Evolutionary conservation across 1,140 invertebrate genomes (phyloP), one percentile per base, ranked within the genome.

Genomic region (Macrobrachium rosenbergii): DNA sequence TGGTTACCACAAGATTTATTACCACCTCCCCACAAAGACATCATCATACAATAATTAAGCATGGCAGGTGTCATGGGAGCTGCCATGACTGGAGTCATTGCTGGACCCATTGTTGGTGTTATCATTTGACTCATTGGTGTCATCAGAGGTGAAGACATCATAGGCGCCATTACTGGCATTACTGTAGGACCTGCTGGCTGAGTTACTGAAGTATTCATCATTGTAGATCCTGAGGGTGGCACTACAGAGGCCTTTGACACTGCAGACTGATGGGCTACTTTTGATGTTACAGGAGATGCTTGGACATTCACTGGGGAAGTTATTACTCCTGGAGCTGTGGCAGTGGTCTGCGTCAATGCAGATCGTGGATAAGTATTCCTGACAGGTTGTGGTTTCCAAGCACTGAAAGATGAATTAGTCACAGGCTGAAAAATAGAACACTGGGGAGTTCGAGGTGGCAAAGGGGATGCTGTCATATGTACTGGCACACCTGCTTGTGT

Each of bases 11-110:
- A 21, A 17, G 60, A 21, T 23, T 60, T 14, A 45, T 81, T 81
- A n/a, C 64, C 79, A 21, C 79, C 69, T 14, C 69, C 79, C 79
- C 79, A 81, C n/a, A 81, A 43, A 2, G 79, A 81, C 79, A 81
- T 81, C 79, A 81, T 81, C 79, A 81, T 81, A 21, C 37, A 81
- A 43, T 81, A 81, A 63, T 81, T 81, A 17, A 81, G 43, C 79
- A 81, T 81, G 63, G 79, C 79, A 67, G 79, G 79, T 8, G 79
- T 63, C 78, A 80, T 80, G 8, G 69, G 23, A 17, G 69, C 23
- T 6, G 23, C 21, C 69, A 72, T 72, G 69, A 43, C 69, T 5
- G 67, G 28, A 28, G 21, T 69, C 67, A 69, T 69, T 12, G 67
- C 67, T n/a, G 67, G 67, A 6, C 28, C 28, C 67, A 69, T 69